A percentile compares a stretch with the other conserved stretches of the same genome.
These are phyloP conservation scores for Sialis lutaria DNA, from an alignment of 2,888 invertebrate species.

Conservation along the genomic window DNA sequence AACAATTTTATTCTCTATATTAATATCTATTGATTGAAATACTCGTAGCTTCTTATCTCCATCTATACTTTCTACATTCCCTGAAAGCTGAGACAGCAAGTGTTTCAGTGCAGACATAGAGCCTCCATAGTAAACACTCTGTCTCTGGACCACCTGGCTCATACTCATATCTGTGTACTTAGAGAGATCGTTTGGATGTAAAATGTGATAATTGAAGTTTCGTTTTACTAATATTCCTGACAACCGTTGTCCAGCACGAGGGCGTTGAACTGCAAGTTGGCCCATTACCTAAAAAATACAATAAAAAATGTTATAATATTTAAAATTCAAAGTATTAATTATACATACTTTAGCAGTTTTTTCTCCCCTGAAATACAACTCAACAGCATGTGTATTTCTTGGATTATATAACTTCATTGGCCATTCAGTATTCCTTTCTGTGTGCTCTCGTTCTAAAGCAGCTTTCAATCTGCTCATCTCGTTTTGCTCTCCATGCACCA, in stretches of 20 bases:
- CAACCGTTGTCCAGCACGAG: conserved; percentile 57
- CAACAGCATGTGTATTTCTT: conserved; percentile 82
- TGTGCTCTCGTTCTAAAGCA: conserved; percentile 80
- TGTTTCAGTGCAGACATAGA: conserved; percentile 53
- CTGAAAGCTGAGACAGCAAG: conserved; percentile 62
- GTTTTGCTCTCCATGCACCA: conserved; percentile 97
- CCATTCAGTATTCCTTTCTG: conserved; percentile 60
- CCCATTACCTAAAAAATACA: conserved; percentile 54
- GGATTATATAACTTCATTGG: conserved; percentile 90
- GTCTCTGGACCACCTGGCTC: conserved; percentile 82
- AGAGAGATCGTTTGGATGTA: conserved; percentile 82
- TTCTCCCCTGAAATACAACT: conserved; percentile 89
- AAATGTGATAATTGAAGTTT: conserved; percentile 94
- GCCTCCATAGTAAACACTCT: conserved; percentile 77
- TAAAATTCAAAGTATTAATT: conserved; percentile 13
- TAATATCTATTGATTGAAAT: conserved; percentile 69
- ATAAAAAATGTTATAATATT: conserved; percentile 1
- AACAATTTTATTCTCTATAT: conserved; percentile 63
- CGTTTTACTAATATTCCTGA: conserved; percentile 92
- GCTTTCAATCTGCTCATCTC: conserved; percentile 95
- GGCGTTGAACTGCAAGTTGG: conserved; percentile 65
- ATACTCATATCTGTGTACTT: conserved; percentile 93
- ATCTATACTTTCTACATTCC: conserved; percentile 49
- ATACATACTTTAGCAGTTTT: conserved; percentile 81
- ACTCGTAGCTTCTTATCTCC: conserved; percentile 58